Conservation (phyloP, 1,140 invertebrate genomes). For the Choristoneura fumiferana region DNA sequence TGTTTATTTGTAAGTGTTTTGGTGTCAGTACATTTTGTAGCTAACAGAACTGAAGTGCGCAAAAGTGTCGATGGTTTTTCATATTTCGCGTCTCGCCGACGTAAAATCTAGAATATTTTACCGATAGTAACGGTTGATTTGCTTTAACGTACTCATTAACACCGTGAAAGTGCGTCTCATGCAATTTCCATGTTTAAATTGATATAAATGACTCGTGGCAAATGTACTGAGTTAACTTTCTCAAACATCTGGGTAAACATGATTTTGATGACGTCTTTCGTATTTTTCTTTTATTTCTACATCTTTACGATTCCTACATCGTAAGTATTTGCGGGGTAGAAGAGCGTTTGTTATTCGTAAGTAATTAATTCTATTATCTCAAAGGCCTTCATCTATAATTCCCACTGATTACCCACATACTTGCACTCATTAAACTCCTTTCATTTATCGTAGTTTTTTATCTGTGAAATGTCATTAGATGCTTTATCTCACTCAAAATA, state of each 20-base stretch:
- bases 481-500: no score
- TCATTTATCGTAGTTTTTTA: no score
- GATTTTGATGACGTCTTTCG: slow-evolving; percentile 4
- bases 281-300: background rate
- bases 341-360: background rate
- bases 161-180: slow-evolving; percentile 22
- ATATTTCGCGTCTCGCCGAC: slow-evolving; percentile 2
- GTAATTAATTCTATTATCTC: slow-evolving; percentile 8
- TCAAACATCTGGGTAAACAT: slow-evolving; percentile 16
- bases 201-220: background rate
- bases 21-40: background rate
- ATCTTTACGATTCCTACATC: background rate
- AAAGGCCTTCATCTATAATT: background rate
- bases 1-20: background rate
- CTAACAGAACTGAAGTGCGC: background rate
- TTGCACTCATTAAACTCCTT: no score
- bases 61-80: slow-evolving; percentile 2
- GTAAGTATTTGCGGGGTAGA: background rate
- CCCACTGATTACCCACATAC: background rate
- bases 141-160: slow-evolving; percentile 26
- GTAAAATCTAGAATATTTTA: slow-evolving; percentile 16
- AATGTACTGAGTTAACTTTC: background rate
- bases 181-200: background rate
- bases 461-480: no score
- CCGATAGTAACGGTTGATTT: slow-evolving; percentile 33